Percentiles rank a stretch among this genome's conserved stretches.
Conservation (phyloP, 2,113 vertebrate genomes). For the Chroicocephalus ridibundus region DNA sequence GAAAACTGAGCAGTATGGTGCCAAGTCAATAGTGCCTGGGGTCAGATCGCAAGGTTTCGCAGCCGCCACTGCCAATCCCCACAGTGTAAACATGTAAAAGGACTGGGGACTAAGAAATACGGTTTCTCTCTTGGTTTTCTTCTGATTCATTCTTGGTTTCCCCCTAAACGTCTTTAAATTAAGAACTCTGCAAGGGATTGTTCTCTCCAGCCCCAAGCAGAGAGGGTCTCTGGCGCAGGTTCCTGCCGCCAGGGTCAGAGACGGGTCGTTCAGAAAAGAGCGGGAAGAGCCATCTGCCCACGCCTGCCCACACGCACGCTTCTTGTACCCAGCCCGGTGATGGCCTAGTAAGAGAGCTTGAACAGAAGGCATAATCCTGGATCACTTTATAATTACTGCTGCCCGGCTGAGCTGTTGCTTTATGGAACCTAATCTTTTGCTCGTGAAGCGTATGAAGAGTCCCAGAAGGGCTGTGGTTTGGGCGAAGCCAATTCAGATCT, state of each 20-base stretch:
- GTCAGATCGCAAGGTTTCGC: conserved; percentile 21
- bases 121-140: neutral
- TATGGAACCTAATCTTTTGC: neutral
- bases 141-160: neutral
- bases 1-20: conserved; percentile 27
- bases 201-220: neutral
- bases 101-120: neutral
- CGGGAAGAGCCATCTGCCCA: neutral
- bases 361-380: neutral
- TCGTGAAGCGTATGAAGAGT: neutral
- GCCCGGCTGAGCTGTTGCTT: neutral
- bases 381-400: neutral
- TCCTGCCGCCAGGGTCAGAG: neutral
- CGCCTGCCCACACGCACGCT: fast-evolving
- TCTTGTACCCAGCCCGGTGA: neutral
- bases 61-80: neutral
- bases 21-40: conserved; percentile 50
- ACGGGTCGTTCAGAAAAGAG: neutral
- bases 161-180: neutral
- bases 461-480: neutral
- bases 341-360: neutral
- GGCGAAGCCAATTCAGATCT: neutral
- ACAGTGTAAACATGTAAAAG: neutral
- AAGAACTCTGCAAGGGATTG: neutral
- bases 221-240: neutral